A percentile compares a stretch with the other conserved stretches of the same genome.
These are phyloP conservation scores for Colostygia pectinataria DNA, from an alignment of 2,888 invertebrate species.

Conservation along the genomic window DNA sequence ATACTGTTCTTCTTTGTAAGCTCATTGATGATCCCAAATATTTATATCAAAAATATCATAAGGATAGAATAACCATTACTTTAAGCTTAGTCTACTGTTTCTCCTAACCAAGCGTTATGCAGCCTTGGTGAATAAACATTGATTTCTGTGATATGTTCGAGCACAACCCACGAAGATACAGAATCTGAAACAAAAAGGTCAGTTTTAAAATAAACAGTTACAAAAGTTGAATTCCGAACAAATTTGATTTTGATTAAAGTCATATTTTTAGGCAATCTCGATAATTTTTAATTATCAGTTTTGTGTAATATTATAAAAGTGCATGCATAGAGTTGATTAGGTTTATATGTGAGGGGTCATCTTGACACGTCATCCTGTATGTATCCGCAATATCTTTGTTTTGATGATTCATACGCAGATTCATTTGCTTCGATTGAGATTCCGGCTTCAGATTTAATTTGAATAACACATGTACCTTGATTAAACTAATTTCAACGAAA, in stretches of 20 bases:
- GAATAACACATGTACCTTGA: background rate
- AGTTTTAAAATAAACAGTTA: constrained; percentile 2
- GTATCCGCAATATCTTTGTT: constrained; percentile 43
- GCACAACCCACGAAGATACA: constrained; percentile 44
- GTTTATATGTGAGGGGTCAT: constrained; percentile 25
- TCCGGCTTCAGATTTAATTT: constrained; percentile 16
- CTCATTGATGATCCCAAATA: constrained; percentile 62
- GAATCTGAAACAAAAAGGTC: constrained; percentile 66
- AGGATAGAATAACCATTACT: constrained; percentile 59
- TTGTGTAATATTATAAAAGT: too few species aligned
- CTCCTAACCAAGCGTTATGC: constrained; percentile 50
- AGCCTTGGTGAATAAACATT: constrained; percentile 49
- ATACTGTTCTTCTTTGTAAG: constrained; percentile 49
- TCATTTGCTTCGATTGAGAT: constrained; percentile 26
- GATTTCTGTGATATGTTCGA: constrained; percentile 52
- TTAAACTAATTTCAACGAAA: background rate
- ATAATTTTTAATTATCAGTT: too few species aligned
- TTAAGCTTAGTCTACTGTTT: constrained; percentile 40
- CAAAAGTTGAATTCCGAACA: too few species aligned
- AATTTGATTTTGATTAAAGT: too few species aligned
- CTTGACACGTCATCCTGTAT: constrained; percentile 41
- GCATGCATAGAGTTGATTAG: background rate
- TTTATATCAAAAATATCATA: constrained; percentile 58
- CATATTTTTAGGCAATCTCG: too few species aligned
- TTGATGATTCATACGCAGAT: constrained; percentile 42